Conservation (phyloP, 2,113 vertebrate species). For the Ophthalmolycus amberensis region DNA sequence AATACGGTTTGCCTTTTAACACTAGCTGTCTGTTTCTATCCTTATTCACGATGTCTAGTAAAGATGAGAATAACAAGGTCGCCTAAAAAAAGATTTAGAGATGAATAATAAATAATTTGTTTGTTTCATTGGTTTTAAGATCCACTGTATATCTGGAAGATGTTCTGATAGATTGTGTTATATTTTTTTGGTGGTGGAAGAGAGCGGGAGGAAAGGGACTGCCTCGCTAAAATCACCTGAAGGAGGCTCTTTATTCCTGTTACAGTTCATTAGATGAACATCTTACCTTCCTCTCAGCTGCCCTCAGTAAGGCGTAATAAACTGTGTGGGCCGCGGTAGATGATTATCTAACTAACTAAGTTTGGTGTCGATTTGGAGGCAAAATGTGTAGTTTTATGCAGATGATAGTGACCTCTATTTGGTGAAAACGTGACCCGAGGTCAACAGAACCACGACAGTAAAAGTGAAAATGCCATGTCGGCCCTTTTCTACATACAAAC, state of each 20-base stretch:
- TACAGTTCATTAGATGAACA: neutral
- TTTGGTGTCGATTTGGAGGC: slow-evolving; percentile 16
- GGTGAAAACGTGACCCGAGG: neutral
- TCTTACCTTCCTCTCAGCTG: neutral
- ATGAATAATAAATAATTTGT: slow-evolving; percentile 86
- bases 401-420: neutral
- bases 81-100: slow-evolving; percentile 86
- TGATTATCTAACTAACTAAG: slow-evolving; percentile 1
- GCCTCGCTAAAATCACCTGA: slow-evolving; percentile 74
- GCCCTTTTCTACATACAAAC: neutral
- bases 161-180: slow-evolving; percentile 66
- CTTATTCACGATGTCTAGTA: slow-evolving; percentile 94
- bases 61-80: slow-evolving; percentile 91
- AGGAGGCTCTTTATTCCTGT: slow-evolving; percentile 50
- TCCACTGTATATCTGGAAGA: slow-evolving; percentile 89
- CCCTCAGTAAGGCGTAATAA: neutral
- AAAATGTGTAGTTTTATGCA: neutral
- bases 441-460: neutral
- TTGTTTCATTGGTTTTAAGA: slow-evolving; percentile 85
- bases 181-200: slow-evolving; percentile 57
- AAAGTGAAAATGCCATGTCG: neutral
- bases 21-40: slow-evolving; percentile 95
- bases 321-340: neutral
- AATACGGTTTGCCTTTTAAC: slow-evolving; percentile 97
- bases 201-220: slow-evolving; percentile 40